Evolutionary conservation across 2,797 vertebrate species (phyloP).

Genomic region (Notoglanidium macrostoma): DNA sequence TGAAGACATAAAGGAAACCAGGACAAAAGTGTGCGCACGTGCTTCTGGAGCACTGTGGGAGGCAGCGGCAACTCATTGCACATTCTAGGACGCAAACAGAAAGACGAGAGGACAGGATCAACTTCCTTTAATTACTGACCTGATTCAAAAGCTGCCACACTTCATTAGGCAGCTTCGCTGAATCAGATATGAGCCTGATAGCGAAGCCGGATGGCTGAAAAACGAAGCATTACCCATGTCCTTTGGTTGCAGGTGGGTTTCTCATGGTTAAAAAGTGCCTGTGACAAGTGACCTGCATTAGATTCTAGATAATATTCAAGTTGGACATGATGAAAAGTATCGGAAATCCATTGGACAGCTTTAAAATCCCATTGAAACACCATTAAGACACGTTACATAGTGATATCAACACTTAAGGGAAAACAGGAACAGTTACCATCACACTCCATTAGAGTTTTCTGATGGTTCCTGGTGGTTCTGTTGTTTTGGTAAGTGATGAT

Average conservation of each 20-base stretch:
- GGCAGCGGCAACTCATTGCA: background rate
- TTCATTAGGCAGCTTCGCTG: background rate
- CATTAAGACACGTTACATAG: background rate
- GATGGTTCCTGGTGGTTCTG: no score
- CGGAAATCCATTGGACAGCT: background rate
- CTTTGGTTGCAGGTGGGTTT: background rate
- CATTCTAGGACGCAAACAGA: background rate
- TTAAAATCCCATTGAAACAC: background rate
- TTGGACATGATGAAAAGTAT: background rate
- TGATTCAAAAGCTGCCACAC: conserved; percentile 6
- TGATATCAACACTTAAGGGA: background rate
- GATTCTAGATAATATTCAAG: background rate
- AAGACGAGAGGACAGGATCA: background rate
- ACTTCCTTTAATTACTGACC: conserved; percentile 31
- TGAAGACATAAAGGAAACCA: background rate
- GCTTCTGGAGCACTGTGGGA: background rate
- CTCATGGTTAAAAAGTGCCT: background rate
- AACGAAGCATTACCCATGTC: background rate
- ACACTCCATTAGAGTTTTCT: background rate
- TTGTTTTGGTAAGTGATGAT: background rate
- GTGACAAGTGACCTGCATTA: background rate
- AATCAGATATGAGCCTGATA: background rate
- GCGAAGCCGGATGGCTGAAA: background rate
- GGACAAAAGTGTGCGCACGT: background rate
- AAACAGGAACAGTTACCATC: background rate